Evolutionary conservation across 2,888 invertebrate genomes (phyloP), one percentile per base, ranked within the genome.

Genomic region (Drosophila niveifrons): DNA sequence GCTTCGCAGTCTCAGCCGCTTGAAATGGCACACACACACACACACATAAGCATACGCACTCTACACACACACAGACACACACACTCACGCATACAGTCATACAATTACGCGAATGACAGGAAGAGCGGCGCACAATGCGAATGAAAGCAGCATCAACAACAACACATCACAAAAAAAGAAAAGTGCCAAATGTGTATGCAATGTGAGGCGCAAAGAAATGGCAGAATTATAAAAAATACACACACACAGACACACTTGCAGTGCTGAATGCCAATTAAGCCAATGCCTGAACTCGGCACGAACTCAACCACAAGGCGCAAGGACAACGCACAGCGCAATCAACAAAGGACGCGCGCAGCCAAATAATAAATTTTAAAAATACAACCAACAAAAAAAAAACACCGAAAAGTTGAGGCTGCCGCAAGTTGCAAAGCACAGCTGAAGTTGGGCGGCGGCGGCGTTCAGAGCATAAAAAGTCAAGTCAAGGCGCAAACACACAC

Each of bases 71-170:
- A 48, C 62, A 18, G 41, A 15, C 6, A 17, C 55, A 59, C 15
- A 7, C 18, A 48, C 28, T 39, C 36, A 29, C 23, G 43, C 59
- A 58, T 51, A 52, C 52, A 66, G 64, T 46, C 66, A 67, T 53
- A 86, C 89, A 83, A 86, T 88, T 86, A 83, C 75, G 63, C 73
- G 87, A 83, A 86, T 86, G 83, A 82, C 87, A 86, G 87, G 75
- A 82, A 83, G 75, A 77, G 89, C 83, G 83, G 83, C 80, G 77
- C 75, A 83, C 74, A 83, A 88, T 86, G 78, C 86, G 83, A 88
- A 81, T 70, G 77, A 83, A 88, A 73, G 88, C 88, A 69, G 11
- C 31, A 31, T 2, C 23, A 23, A 31, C 36, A n/a, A 11, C n/a
- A 36, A n/a, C 81, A 81, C 17, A 17, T 1, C 17, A 23, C 6